These are phyloP conservation scores for Campylomormyrus tamandua DNA, from an alignment of 2,113 vertebrate species.

Conservation along the genomic window DNA sequence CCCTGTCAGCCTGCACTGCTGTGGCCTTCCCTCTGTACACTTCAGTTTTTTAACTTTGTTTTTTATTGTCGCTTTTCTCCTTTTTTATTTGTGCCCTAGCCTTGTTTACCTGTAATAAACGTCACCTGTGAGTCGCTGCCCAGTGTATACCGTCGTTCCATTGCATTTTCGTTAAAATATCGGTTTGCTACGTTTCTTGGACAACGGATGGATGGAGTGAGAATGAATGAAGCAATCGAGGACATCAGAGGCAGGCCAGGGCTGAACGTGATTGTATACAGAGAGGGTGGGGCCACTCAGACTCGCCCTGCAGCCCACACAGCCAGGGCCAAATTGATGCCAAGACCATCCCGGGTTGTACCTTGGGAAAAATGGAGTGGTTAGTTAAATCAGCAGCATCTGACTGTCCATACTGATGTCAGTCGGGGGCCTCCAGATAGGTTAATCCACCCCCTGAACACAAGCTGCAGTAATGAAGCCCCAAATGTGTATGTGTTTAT, in stretches of 20 bases:
- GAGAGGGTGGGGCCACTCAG: not conserved
- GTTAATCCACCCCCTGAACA: not conserved
- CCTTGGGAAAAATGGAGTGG: not conserved
- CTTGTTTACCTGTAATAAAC: slow-evolving; percentile 32
- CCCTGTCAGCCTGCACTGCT: not conserved
- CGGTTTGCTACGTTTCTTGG: not conserved
- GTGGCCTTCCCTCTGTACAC: not conserved
- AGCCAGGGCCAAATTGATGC: not conserved
- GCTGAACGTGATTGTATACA: not conserved
- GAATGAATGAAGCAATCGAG: not conserved
- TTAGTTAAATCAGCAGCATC: not conserved
- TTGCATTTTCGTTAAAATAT: not conserved
- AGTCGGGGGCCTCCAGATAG: not conserved
- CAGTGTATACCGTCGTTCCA: not conserved
- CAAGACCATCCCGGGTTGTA: not conserved
- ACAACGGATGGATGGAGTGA: not conserved
- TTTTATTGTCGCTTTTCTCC: slow-evolving; percentile 29
- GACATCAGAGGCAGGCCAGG: not conserved
- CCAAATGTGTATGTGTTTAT: not conserved
- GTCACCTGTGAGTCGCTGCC: not conserved
- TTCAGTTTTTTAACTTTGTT: slow-evolving; percentile 27
- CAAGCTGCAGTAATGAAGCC: not conserved
- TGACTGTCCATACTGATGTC: not conserved
- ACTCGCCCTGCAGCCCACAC: not conserved
- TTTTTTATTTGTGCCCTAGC: slow-evolving; percentile 24